Evolutionary conservation across 2,113 vertebrate species (phyloP), one percentile per base, ranked within the genome.

Genomic region (Peromyscus polionotus): DNA sequence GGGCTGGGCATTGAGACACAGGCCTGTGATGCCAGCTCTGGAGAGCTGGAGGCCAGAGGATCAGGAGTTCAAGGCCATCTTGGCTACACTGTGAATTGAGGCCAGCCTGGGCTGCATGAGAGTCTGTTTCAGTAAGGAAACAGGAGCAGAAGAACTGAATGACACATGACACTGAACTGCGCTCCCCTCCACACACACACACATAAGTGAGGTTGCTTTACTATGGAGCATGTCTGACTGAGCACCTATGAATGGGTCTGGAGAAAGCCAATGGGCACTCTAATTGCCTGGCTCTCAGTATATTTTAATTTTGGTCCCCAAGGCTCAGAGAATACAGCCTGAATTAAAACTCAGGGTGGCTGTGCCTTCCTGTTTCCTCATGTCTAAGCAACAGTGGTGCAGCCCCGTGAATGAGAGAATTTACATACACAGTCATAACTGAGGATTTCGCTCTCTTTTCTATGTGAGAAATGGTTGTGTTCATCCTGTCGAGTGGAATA

Each of bases 401-500:
- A 20, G 67, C 73, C 70, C 95, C 90, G 72, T 24, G 96, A 98
- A 95, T 93, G 97, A 92, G 91, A 98, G 97, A 89, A 95, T 91
- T 97, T 97, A 81, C 0, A 22, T 59, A 90, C 90, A 63, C 63
- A 90, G 63, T 97, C 96, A 88, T 95, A 98, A 97, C 95, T 88
- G 92, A 96, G 93, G 92, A 77, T 96, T 97, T 98, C 91, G 93
- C 98, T 97, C 87, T 97, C 97, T 98, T 97, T 98, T 95, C 97
- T 92, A 63, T 92, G 90, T 91, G 95, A 91, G 96, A 96, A 98
- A 96, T 84, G 97, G 94, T 94, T 95, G 51, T 95, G 92, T 97
- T 98, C 97, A 97, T 97, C 92, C 94, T 28, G 16, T 98, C 92
- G 95, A 97, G 97, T 98, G 90, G 95, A 98, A 97, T 97, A 97